Base-by-base conservation (phyloP, 92 coral and sea anemone species). In the Muricea muricata region DNA sequence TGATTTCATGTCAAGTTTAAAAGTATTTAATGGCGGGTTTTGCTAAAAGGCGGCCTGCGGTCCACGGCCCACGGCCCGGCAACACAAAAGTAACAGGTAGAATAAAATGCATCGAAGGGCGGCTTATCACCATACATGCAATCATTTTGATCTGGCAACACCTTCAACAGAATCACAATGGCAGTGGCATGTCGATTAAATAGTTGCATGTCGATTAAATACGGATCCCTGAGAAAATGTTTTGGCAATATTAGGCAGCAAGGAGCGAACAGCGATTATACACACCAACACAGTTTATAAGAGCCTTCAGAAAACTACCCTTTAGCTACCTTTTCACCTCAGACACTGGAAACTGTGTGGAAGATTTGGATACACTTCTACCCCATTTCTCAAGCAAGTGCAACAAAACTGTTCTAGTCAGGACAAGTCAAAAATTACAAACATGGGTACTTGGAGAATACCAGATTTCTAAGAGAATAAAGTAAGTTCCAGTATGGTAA, bases 221-320 rank as follows among this genome's bases (percentile, higher is more conserved):
- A n/a, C n/a, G n/a, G n/a, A n/a, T n/a, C n/a, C n/a, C n/a, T n/a
- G n/a, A n/a, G n/a, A n/a, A n/a, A n/a, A n/a, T n/a, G n/a, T n/a
- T n/a, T n/a, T n/a, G n/a, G n/a, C n/a, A n/a, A n/a, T n/a, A 79
- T 79, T 14, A 13, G 74, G 54, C 73, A 65, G 20, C 84, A 79
- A 32, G 74, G 70, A 33, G 70, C 54, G 31, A 65, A 65, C 17
- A 65, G 47, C 55, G 84, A 57, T 58, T 58, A 79, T 37, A 50
- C 26, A 79, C 73, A 24, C 32, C 84, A 33, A 58, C 61, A 10
- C 73, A 79, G 48, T 78, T 78, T 30, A 56, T 47, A 14, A 30
- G 47, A 23, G 65, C 69, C 26, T 78, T 78, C 47, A 78, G 83
- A 29, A 78, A 78, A 24, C 41, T 78, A n/a, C n/a, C n/a, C n/a